A percentile compares a stretch with the other conserved stretches of the same genome.
These are phyloP conservation scores for Drosophila simulans DNA, from an alignment of 1,140 invertebrate genomes.

Conservation along the genomic window DNA sequence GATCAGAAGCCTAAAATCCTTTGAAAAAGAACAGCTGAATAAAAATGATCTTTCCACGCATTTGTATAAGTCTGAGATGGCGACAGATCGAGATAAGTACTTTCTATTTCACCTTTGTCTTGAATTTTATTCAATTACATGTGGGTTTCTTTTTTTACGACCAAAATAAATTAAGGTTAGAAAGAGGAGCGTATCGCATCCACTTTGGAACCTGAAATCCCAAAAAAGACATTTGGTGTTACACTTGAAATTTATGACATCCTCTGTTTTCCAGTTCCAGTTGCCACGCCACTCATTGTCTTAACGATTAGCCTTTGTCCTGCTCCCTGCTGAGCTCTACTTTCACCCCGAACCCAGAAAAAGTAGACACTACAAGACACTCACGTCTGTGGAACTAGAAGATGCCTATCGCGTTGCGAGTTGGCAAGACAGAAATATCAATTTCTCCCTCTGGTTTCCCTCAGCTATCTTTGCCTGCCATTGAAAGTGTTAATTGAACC, in stretches of 20 bases:
- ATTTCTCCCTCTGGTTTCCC: constrained; percentile 32
- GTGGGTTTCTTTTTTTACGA: constrained; percentile 67
- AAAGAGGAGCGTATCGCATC: constrained; percentile 38
- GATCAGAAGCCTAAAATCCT: background rate
- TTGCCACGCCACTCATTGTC: constrained; percentile 56
- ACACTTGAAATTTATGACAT: constrained; percentile 82
- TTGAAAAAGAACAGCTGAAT: constrained; percentile 5
- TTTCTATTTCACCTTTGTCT: constrained; percentile 51
- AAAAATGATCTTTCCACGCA: constrained; percentile 11
- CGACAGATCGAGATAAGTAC: constrained; percentile 39
- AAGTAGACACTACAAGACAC: constrained; percentile 22
- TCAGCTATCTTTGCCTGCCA: constrained; percentile 37
- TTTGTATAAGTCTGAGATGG: background rate
- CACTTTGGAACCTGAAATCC: constrained; percentile 35
- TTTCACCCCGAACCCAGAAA: constrained; percentile 42
- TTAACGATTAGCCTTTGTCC: constrained; percentile 71
- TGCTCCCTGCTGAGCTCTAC: constrained; percentile 63
- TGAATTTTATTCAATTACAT: constrained; percentile 79
- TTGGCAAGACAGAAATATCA: constrained; percentile 56
- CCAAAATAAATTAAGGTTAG: constrained; percentile 40
- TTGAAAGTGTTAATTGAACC: constrained; percentile 83
- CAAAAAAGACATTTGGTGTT: constrained; percentile 64
- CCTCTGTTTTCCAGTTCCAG: constrained; percentile 51
- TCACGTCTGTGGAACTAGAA: constrained; percentile 33
- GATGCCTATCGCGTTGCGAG: constrained; percentile 46